phyloP scores from a whole-genome alignment of 2,113 vertebrate species.

The Butorides virescens region DNA sequence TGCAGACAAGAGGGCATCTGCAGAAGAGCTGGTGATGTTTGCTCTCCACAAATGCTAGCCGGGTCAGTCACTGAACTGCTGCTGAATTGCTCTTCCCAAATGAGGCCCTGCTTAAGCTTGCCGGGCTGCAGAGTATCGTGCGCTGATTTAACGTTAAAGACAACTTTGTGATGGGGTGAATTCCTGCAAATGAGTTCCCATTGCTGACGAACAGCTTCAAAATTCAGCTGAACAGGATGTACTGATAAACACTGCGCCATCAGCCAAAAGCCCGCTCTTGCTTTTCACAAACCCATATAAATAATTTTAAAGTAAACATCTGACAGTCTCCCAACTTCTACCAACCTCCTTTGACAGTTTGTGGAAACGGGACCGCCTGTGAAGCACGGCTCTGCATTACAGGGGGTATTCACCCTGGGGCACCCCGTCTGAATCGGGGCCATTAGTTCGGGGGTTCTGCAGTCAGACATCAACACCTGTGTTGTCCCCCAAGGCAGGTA shows the following conservation, averaged over 20 bases:
- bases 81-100: background rate
- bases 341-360: background rate
- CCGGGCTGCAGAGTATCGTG: background rate
- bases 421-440: background rate
- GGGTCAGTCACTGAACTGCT: background rate
- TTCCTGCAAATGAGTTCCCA: background rate
- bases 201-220: background rate
- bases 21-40: background rate
- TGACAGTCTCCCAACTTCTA: background rate
- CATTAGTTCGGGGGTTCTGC: background rate
- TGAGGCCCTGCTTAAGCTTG: background rate
- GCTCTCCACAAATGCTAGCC: background rate
- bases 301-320: background rate
- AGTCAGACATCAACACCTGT: background rate
- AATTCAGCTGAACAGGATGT: background rate
- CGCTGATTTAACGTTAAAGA: background rate
- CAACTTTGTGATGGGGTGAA: background rate
- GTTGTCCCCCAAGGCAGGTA: fast-evolving
- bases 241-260: background rate
- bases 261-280: background rate
- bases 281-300: background rate
- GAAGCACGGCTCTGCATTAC: fast-evolving
- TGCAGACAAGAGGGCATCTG: background rate
- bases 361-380: fast-evolving
- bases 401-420: background rate